These are phyloP conservation scores for Busseola fusca DNA, from an alignment of 2,888 invertebrate species.

Conservation along the genomic window DNA sequence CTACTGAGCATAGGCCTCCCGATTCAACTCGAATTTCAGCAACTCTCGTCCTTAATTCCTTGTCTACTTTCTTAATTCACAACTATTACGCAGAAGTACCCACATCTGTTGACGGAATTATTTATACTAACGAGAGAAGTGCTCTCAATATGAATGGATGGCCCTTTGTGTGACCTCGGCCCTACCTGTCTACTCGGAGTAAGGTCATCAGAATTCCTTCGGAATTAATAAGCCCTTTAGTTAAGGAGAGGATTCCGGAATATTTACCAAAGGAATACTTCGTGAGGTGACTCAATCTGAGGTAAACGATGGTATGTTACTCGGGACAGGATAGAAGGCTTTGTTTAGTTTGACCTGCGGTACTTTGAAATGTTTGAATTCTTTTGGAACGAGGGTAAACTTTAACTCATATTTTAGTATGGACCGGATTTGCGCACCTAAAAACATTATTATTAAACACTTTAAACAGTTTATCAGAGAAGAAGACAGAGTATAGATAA, in stretches of 20 bases:
- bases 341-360: slow-evolving; percentile 33
- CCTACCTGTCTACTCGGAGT: slow-evolving; percentile 76
- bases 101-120: slow-evolving; percentile 70
- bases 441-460: too few species aligned
- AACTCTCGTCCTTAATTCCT: neutral
- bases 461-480: slow-evolving; percentile 68
- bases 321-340: slow-evolving; percentile 37
- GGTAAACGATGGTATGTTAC: slow-evolving; percentile 58
- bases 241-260: slow-evolving; percentile 71
- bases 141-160: slow-evolving; percentile 76
- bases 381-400: slow-evolving; percentile 10
- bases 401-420: neutral
- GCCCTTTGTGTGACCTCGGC: slow-evolving; percentile 74
- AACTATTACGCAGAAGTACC: slow-evolving; percentile 50
- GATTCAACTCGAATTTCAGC: neutral
- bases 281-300: slow-evolving; percentile 68
- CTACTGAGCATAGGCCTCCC: neutral
- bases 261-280: slow-evolving; percentile 78
- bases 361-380: slow-evolving; percentile 35
- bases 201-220: slow-evolving; percentile 75
- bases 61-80: slow-evolving; percentile 45
- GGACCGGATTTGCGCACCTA: too few species aligned
- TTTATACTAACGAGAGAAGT: slow-evolving; percentile 72
- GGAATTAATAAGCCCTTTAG: slow-evolving; percentile 81
- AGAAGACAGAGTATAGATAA: slow-evolving; percentile 60